A percentile compares a stretch with the other conserved stretches of the same genome.
These are phyloP conservation scores for Bombus soroeensis DNA, from an alignment of 1,140 invertebrate genomes.

Conservation along the genomic window DNA sequence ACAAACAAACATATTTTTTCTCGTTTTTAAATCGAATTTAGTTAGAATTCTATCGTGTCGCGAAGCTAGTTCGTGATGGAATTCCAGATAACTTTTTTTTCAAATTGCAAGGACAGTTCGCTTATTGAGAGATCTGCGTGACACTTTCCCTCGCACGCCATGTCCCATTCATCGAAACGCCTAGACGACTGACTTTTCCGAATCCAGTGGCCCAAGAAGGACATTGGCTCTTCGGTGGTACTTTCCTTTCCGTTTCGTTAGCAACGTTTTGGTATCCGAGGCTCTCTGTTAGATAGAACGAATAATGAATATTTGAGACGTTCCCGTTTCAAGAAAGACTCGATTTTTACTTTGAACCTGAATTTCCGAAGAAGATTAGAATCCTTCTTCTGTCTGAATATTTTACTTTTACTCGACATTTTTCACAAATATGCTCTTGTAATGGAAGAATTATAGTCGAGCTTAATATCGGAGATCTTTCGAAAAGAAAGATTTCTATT, in stretches of 20 bases:
- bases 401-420: too few relatives aligned
- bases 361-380: too few relatives aligned
- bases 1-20: too few relatives aligned
- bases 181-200: not conserved
- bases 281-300: not conserved
- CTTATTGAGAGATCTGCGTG: conserved; percentile 11
- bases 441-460: too few relatives aligned
- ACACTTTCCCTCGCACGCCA: conserved; percentile 32
- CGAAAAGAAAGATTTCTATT: too few relatives aligned
- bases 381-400: too few relatives aligned
- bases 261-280: too few relatives aligned
- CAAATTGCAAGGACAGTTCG: not conserved
- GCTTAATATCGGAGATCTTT: too few relatives aligned
- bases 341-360: not conserved
- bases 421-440: too few relatives aligned
- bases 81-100: not conserved
- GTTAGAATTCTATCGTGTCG: too few relatives aligned
- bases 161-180: conserved; percentile 9
- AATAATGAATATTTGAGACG: not conserved
- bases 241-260: not conserved
- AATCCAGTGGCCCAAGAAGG: not conserved
- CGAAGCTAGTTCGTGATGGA: not conserved
- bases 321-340: not conserved
- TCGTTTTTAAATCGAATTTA: not conserved
- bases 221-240: not conserved